Base-by-base conservation (phyloP, 2,797 vertebrate species). In the Dermochelys coriacea region DNA sequence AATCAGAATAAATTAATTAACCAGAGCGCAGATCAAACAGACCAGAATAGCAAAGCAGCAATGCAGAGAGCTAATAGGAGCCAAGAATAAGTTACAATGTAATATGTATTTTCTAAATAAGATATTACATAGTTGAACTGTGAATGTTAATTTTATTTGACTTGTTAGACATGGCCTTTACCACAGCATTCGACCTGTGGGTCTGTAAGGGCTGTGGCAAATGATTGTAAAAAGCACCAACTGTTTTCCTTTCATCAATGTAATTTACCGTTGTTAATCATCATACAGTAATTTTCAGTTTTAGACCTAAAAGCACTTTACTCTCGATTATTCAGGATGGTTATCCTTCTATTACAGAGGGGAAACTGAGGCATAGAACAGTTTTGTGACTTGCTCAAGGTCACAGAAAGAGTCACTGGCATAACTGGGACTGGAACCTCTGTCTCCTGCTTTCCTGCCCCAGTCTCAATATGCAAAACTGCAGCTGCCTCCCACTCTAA, bases 1-100 rank as follows among this genome's bases (percentile, higher is more conserved):
- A 97, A 97, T 97, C 96, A 97, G 97, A 97, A 97, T 97, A 97
- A 96, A 97, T 97, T 97, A 97, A 97, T 97, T 97, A 97, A 97
- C 96, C 96, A 97, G 96, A 95, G 93, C 88, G 78, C 90, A 96
- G 90, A 95, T 96, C 90, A 89, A 93, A 93, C 95, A 84, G 96
- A 87, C 89, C 89, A 88, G 97, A 97, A 97, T 96, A 96, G 93
- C 90, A 96, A 96, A 95, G 59, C 90, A 91, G 90, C 61, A 89
- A 51, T 79, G 80, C 61, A 81, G 91, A 79, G 68, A 86, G 86
- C 89, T 95, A 84, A 93, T 93, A 95, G 59, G 83, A 95, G 93
- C 55, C 29, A 50, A 57, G 55, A 57, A 10, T 83, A 88, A 86
- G 31, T 55, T 83, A 94, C 91, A 92, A 86, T 88, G 12, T 54